phyloP scores from a whole-genome alignment of 2,113 vertebrate genomes.

The Anas platyrhynchos region DNA sequence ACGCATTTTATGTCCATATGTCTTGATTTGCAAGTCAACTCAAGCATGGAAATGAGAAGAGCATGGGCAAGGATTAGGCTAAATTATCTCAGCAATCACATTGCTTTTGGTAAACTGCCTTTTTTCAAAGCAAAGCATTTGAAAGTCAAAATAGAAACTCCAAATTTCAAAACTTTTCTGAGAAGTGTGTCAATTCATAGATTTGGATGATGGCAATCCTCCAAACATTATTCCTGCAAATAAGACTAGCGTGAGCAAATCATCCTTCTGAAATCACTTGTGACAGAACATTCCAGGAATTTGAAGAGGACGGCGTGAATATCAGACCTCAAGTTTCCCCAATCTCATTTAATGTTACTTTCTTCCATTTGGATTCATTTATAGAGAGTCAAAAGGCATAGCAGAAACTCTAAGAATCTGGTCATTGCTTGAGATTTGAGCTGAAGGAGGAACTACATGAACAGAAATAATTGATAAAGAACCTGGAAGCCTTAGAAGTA shows the following conservation, averaged over 20 bases:
- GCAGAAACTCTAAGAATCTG: not conserved
- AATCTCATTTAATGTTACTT: not conserved
- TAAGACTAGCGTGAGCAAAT: not conserved
- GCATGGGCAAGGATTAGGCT: not conserved
- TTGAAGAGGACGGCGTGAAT: not conserved
- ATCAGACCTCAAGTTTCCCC: not conserved
- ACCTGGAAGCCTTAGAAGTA: not conserved
- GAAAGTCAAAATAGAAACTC: not conserved
- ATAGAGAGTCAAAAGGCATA: not conserved
- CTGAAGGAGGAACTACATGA: not conserved
- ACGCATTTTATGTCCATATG: not conserved
- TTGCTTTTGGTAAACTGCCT: not conserved
- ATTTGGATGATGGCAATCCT: not conserved
- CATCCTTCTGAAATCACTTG: not conserved
- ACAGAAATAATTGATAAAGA: not conserved
- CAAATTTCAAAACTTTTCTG: not conserved
- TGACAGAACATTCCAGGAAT: not conserved
- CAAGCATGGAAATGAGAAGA: not conserved
- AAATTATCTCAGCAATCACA: slow-evolving; percentile 9
- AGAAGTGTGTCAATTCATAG: not conserved
- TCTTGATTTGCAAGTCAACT: slow-evolving; percentile 37
- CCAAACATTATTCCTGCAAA: not conserved
- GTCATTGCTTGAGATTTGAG: not conserved
- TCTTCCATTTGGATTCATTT: not conserved
- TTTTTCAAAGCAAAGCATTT: slow-evolving; percentile 28